Evolutionary conservation across 92 coral and sea anemone genomes (phyloP).

Genomic region (Chrysogorgia sp.): DNA sequence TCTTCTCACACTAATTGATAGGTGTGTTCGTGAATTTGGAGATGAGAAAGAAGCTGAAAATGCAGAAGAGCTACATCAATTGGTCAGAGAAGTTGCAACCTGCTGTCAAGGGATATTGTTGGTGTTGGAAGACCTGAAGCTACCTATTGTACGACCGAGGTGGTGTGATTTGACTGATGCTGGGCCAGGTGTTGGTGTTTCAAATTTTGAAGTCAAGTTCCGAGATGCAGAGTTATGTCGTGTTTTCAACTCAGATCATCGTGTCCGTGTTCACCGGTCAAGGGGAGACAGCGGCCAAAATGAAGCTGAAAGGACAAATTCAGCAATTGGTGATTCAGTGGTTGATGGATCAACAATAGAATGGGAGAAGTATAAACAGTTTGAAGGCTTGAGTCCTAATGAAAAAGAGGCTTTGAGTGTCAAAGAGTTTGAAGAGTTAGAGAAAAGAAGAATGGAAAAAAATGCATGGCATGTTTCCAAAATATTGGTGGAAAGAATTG

Average conservation of each 20-base stretch:
- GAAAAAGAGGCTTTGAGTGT: conserved; percentile 27
- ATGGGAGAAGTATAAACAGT: too few relatives aligned
- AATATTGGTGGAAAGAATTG: conserved; percentile 40
- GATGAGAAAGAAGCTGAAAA: too few relatives aligned
- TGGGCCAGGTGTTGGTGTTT: conserved; percentile 53
- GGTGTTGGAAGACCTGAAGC: background rate
- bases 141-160: conserved; percentile 34
- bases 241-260: conserved; percentile 32
- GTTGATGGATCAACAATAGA: conserved; percentile 45
- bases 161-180: conserved; percentile 31
- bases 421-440: conserved; percentile 47
- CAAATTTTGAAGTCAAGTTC: conserved; percentile 48
- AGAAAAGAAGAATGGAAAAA: conserved; percentile 39
- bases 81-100: conserved; percentile 13
- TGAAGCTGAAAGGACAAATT: conserved; percentile 43
- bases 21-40: background rate
- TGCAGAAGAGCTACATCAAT: background rate
- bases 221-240: conserved; percentile 41
- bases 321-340: conserved; percentile 38
- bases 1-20: background rate
- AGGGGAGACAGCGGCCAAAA: conserved; percentile 48
- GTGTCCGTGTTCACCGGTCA: conserved; percentile 39
- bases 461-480: conserved; percentile 52
- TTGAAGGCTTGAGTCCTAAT: conserved; percentile 30
- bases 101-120: conserved; percentile 10